Base-by-base conservation (phyloP, 92 coral and sea anemone species). In the Zoanthus solanderi region DNA sequence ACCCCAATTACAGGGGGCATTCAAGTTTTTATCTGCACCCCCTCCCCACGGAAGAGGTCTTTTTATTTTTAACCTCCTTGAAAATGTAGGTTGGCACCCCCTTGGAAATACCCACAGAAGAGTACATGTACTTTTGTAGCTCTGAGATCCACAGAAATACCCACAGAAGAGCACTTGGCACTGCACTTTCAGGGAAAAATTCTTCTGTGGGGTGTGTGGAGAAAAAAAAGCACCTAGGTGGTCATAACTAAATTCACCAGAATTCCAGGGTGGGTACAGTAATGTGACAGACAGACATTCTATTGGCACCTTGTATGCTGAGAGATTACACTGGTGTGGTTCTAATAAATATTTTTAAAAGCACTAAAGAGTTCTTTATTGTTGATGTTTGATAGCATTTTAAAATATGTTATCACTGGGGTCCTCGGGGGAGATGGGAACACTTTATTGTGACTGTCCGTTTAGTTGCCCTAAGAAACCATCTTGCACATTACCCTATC, bases 151-250 rank as follows among this genome's bases (percentile, higher is more conserved):
- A 58, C 66, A 58, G 66, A 14, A 58, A 58, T 58, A 58, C 66
- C 66, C 66, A 58, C 66, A 58, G 66, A 58, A 58, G 66, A 58
- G 66, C 66, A 58, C 66, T 58, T 58, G 66, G 66, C 66, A 58
- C 23, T 58, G 66, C n/a, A 58, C 66, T 58, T 58, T 58, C 23
- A 58, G 66, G 66, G 23, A 58, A 2, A 58, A 58, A 58, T 58
- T 58, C n/a, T 58, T 58, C 66, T 58, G 18, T 17, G 23, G 66
- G 66, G 66, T 11, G 2, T 58, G n/a, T 11, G 66, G 66, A 58
- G 60, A 4, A 12, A 58, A 58, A 58, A 58, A 58, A 58, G 54
- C 23, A 18, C 66, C 66, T 58, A 58, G 66, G 66, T 58, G 66
- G 66, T 58, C 23, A 58, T 58, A 58, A 58, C 66, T 58, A 58